Conservation (phyloP, 2,888 invertebrate species). For the Crematogaster levior region DNA sequence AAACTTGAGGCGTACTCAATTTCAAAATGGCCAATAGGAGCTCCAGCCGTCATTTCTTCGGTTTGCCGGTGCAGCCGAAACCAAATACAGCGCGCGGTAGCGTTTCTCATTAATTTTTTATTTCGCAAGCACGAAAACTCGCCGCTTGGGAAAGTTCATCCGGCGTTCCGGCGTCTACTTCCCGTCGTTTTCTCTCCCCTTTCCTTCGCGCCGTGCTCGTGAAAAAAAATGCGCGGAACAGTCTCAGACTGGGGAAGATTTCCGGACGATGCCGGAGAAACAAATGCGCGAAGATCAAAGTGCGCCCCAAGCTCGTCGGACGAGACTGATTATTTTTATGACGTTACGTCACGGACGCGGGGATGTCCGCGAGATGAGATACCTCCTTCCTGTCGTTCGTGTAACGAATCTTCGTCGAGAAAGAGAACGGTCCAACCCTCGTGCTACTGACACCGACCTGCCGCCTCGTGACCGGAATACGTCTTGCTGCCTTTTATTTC, state of each 20-base stretch:
- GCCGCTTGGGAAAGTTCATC: conserved; percentile 78
- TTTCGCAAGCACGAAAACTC: conserved; percentile 82
- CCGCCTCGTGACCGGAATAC: conserved; percentile 84
- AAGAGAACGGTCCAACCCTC: conserved; percentile 60
- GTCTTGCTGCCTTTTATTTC: conserved; percentile 71
- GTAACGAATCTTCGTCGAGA: conserved; percentile 66
- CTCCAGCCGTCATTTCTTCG: conserved; percentile 60
- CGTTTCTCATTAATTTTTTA: conserved; percentile 85
- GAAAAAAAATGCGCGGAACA: conserved; percentile 67
- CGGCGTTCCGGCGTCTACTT: conserved; percentile 59
- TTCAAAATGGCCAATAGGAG: conserved; percentile 73
- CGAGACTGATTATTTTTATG: conserved; percentile 85
- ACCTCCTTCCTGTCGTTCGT: conserved; percentile 70
- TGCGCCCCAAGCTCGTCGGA: conserved; percentile 81
- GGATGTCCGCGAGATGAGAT: conserved; percentile 80
- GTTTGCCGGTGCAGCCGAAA: conserved; percentile 42
- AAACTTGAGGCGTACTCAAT: conserved; percentile 73
- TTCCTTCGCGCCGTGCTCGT: conserved; percentile 19
- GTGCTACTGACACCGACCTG: conserved; percentile 69
- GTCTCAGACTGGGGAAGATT: conserved; percentile 45
- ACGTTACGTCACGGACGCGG: conserved; percentile 79
- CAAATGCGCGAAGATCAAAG: conserved; percentile 85
- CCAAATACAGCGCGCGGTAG: conserved; percentile 65
- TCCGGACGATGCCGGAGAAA: conserved; percentile 73
- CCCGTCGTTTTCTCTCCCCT: conserved; percentile 52